Evolutionary conservation across 2,113 vertebrate genomes (phyloP), one percentile per base, ranked within the genome.

Genomic region (Verasper variegatus): DNA sequence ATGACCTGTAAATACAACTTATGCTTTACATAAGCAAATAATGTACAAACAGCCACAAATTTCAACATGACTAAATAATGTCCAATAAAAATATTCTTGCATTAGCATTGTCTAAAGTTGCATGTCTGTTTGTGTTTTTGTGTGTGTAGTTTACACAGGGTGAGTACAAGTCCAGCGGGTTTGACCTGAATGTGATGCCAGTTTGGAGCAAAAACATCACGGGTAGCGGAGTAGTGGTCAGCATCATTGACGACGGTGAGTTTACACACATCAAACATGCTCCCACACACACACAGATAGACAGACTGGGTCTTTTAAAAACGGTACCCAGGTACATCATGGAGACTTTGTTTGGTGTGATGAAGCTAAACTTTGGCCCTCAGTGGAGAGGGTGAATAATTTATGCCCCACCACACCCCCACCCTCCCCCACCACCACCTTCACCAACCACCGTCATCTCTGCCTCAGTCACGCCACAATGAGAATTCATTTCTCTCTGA

Each of bases 401-500:
- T 90, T 89, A 84, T 90, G 71, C 82, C 31, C 23, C 58, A 13
- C 0, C 62, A 42, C 8, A 37, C 35, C 17, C 20, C 15, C 1
- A 58, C 23, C 18, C 49, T 7, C 57, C 15, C 24, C 18, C 21
- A 10, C 60, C n/a, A 14, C 35, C 59, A 67, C 23, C 56, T 35
- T 21, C 68, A 27, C 20, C 71, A 47, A 54, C 20, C 71, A 27
- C 81, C 85, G 87, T 85, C 86, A 35, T 82, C 86, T 88, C 73
- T 49, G 66, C 88, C 86, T 91, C 88, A 90, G 89, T 91, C 91
- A 91, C 74, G 83, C 82, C 88, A 90, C 81, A 89, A 83, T 92
- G 87, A 91, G 85, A 89, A 91, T 92, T 90, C 75, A 88, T 89
- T 90, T 97, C 96, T 95, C 95, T 96, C 94, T 95, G 95, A 92